Evolutionary conservation across 2,797 vertebrate genomes (phyloP).

Genomic region (Sebastes itinus): DNA sequence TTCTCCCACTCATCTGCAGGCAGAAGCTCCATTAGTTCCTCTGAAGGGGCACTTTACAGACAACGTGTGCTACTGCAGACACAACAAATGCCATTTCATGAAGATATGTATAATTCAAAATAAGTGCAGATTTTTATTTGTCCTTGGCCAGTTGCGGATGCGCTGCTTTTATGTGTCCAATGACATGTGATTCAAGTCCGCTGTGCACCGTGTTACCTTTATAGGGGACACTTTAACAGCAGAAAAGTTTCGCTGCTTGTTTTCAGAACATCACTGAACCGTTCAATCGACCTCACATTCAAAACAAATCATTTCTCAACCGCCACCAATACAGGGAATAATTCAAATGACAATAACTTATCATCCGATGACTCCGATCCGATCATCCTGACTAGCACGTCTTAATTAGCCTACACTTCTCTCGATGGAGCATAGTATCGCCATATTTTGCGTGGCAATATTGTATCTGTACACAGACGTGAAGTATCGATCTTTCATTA

Average conservation of each 20-base stretch:
- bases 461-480: too few species aligned
- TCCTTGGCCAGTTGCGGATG: constrained; percentile 44
- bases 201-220: constrained; percentile 17
- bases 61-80: constrained; percentile 60
- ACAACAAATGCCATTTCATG: constrained; percentile 63
- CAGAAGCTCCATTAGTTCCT: constrained; percentile 76
- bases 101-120: constrained; percentile 78
- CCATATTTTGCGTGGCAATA: too few species aligned
- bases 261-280: not conserved
- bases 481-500: too few species aligned
- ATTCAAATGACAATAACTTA: not conserved
- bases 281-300: not conserved
- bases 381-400: not conserved
- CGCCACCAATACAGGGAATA: not conserved
- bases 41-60: constrained; percentile 70
- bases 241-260: not conserved
- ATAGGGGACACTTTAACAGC: not conserved
- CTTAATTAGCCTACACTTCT: not conserved
- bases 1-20: constrained; percentile 48
- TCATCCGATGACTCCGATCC: too few species aligned
- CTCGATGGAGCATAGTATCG: too few species aligned
- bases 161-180: constrained; percentile 53
- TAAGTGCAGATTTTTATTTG: constrained; percentile 73
- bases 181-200: constrained; percentile 45
- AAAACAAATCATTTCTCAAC: constrained; percentile 10